phyloP scores from a whole-genome alignment of 1,140 invertebrate species.

The Dolichoris vasculosae region DNA sequence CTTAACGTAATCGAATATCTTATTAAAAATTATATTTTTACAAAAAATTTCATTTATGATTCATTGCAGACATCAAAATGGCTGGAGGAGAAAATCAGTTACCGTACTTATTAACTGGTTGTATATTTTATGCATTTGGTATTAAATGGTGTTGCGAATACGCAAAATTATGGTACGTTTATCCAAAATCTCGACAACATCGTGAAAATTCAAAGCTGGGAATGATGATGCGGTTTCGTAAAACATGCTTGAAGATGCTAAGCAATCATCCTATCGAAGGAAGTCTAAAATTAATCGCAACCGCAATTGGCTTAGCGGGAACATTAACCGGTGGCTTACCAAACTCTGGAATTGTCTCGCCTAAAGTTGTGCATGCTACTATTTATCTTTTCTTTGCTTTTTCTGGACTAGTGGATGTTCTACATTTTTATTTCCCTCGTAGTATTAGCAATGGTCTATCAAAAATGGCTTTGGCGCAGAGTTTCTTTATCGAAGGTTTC shows the following conservation, averaged over 20 bases:
- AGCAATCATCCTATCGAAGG: slow-evolving; percentile 63
- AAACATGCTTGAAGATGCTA: slow-evolving; percentile 58
- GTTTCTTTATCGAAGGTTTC: slow-evolving; percentile 71
- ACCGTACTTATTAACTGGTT: slow-evolving; percentile 61
- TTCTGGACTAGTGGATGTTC: slow-evolving; percentile 70
- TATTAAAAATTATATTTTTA: neutral
- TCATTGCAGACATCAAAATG: slow-evolving; percentile 49
- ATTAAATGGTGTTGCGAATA: slow-evolving; percentile 68
- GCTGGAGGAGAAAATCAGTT: slow-evolving; percentile 54
- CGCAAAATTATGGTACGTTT: slow-evolving; percentile 60
- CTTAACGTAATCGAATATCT: neutral
- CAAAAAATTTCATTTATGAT: slow-evolving; percentile 5
- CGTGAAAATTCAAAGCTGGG: slow-evolving; percentile 52
- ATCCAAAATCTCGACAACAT: slow-evolving; percentile 38
- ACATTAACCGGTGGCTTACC: slow-evolving; percentile 61
- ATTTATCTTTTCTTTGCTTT: slow-evolving; percentile 73
- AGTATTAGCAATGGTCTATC: slow-evolving; percentile 64
- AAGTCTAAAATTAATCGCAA: slow-evolving; percentile 64
- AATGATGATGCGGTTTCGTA: slow-evolving; percentile 41
- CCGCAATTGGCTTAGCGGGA: slow-evolving; percentile 62
- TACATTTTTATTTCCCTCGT: slow-evolving; percentile 69
- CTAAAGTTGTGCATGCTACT: slow-evolving; percentile 70
- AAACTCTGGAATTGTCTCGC: slow-evolving; percentile 59
- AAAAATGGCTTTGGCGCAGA: slow-evolving; percentile 68
- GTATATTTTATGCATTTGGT: slow-evolving; percentile 66